Evolutionary conservation across 1,140 invertebrate genomes (phyloP).

Genomic region (Kradibia gibbosae): DNA sequence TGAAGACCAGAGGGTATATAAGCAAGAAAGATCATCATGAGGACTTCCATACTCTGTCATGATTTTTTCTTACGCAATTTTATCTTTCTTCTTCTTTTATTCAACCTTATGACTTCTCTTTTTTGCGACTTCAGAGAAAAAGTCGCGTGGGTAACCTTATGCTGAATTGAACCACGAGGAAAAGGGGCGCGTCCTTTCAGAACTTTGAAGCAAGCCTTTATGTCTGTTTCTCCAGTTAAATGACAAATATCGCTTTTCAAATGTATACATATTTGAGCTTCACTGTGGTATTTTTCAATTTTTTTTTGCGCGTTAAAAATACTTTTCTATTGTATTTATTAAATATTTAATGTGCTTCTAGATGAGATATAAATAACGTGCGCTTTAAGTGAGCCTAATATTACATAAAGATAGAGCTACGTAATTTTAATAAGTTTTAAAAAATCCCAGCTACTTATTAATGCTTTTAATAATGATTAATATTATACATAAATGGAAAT

Average conservation of each 20-base stretch:
- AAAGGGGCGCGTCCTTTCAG: constrained; percentile 24
- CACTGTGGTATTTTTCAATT: constrained; percentile 1
- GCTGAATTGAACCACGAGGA: constrained; percentile 33
- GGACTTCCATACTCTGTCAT: constrained; percentile 24
- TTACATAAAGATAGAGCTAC: neutral
- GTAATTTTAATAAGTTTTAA: neutral
- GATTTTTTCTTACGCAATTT: constrained; percentile 9
- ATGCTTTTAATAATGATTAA: neutral
- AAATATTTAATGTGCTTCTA: neutral
- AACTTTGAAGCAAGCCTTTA: constrained; percentile 14
- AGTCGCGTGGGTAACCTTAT: neutral
- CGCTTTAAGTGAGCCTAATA: neutral
- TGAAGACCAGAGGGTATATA: neutral
- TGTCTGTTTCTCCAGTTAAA: constrained; percentile 16
- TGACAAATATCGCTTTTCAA: constrained; percentile 41
- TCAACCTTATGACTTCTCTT: neutral
- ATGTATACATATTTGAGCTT: neutral
- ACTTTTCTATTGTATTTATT: neutral
- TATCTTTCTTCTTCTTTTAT: neutral
- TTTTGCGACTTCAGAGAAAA: neutral
- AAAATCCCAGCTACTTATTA: neutral
- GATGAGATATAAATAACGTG: neutral
- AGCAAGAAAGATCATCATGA: constrained; percentile 2
- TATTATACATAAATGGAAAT: neutral
- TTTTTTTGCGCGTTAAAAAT: neutral